Base-by-base conservation (phyloP, 1,140 invertebrate species). In the Melanaphis sacchari region DNA sequence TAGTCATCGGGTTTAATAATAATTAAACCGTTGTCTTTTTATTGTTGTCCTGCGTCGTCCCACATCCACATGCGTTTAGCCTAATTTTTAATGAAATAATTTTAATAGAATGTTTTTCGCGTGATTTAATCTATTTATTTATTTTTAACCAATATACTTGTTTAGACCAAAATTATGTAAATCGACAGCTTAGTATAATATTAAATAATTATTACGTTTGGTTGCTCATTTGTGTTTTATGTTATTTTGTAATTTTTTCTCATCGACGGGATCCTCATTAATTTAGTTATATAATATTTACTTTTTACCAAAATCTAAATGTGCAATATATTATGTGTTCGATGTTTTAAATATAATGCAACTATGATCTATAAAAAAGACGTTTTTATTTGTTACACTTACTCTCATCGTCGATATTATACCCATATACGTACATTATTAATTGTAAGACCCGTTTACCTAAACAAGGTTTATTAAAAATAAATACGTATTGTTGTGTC, bases 321-420 rank as follows among this genome's bases (percentile, higher is more conserved):
- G 88, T 89, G 88, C 88, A 89, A 89, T 89, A 89, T 88, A 36
- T 36, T 52, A 36, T 54, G 88, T 89, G 88, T 89, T 89, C 49
- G 46, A 89, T 54, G 49, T 89, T 54, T 89, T 54, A 49, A 89
- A 89, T 54, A 54, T 40, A 89, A 87, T 36, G n/a, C 88, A 54
- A 36, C n/a, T 54, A 54, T 21, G 87, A 40, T 84, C 43, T 36
- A 88, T 46, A 82, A 38, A 24, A 40, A 24, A 41, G 0, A 6
- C 6, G 24, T 52, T 36, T 49, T 88, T 52, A 11, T 52, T 52
- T 9, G 38, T 38, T 40, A n/a, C 21, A 38, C 9, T 85, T 89
- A 89, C 36, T 24, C 8, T 52, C 21, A 31, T 87, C 24, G 11
- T 43, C 8, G 26, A 82, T 3, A 6, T n/a, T 4, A n/a, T 15